Conservation (phyloP, 2,888 invertebrate genomes). For the Anagyrus pseudococci region DNA sequence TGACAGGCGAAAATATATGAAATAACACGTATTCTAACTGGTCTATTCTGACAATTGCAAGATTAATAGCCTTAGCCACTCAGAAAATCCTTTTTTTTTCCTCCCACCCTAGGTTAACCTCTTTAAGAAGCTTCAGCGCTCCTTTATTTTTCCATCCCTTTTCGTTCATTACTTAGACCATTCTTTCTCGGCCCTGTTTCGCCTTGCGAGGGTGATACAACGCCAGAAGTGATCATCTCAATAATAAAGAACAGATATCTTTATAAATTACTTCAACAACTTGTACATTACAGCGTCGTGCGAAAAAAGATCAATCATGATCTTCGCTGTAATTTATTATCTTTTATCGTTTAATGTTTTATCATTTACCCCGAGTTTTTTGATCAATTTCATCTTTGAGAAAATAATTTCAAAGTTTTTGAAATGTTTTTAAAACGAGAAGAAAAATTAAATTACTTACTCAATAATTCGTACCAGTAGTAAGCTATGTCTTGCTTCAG, state of each 20-base stretch:
- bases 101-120: background rate
- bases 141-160: slow-evolving; percentile 3
- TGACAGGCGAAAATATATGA: background rate
- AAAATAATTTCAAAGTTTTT: no score
- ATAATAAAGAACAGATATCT: slow-evolving; percentile 11
- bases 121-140: slow-evolving; percentile 19
- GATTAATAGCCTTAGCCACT: slow-evolving; percentile 22
- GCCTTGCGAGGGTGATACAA: slow-evolving; percentile 1
- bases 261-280: slow-evolving; percentile 13
- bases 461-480: slow-evolving; percentile 58
- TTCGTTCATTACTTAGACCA: slow-evolving; percentile 26
- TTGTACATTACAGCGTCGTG: background rate
- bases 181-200: no score
- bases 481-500: slow-evolving; percentile 54
- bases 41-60: slow-evolving; percentile 15
- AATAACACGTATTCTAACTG: no score
- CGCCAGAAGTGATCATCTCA: slow-evolving; percentile 6
- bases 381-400: no score
- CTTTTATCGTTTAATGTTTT: background rate
- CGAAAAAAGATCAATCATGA: slow-evolving; percentile 6
- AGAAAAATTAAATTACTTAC: slow-evolving; percentile 48
- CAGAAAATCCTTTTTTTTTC: slow-evolving; percentile 1
- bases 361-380: no score
- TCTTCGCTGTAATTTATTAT: background rate
- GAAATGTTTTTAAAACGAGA: background rate